Conservation (phyloP, 2,113 vertebrate genomes). For the Clarias magur region DNA sequence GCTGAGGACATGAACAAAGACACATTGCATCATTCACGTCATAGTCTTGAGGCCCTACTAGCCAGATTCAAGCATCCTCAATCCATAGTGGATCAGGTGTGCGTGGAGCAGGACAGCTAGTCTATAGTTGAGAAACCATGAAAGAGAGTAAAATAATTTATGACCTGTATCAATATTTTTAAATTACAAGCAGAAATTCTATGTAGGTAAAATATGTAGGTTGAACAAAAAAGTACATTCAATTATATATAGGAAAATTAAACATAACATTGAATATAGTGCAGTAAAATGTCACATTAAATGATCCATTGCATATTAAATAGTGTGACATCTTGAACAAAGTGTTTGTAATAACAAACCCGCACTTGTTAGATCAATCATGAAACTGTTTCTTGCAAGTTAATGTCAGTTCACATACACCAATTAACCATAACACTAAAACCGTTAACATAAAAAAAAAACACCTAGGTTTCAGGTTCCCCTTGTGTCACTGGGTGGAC, state of each 20-base stretch:
- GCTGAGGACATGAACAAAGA: slow-evolving; percentile 63
- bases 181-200: no score
- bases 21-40: not conserved
- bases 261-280: no score
- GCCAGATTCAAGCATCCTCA: not conserved
- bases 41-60: not conserved
- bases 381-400: not conserved
- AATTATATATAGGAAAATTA: no score
- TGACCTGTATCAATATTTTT: no score
- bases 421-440: no score
- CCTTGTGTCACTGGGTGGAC: no score
- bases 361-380: not conserved
- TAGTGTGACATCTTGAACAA: not conserved
- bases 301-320: not conserved
- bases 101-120: not conserved
- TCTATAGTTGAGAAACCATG: not conserved
- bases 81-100: not conserved
- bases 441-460: no score
- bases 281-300: not conserved
- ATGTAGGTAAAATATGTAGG: no score
- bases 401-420: not conserved
- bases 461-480: no score
- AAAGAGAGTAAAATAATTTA: not conserved
- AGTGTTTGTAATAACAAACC: not conserved
- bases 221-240: no score